Conservation (phyloP, 2,888 invertebrate species). For the Anthophora plumipes region DNA sequence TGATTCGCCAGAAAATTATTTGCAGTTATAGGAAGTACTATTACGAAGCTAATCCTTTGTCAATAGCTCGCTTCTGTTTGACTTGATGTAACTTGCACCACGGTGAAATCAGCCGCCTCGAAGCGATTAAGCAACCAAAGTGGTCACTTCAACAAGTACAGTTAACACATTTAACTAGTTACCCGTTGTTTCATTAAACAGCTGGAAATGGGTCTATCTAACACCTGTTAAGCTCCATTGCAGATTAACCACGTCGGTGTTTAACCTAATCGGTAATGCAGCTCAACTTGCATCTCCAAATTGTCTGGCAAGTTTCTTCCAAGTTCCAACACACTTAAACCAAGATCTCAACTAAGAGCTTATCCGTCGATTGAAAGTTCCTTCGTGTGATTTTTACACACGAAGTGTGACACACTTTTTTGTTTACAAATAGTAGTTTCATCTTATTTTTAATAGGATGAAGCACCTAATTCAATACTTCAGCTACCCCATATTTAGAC, state of each 20-base stretch:
- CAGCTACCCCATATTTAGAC: too few species aligned
- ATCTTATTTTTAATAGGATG: too few species aligned
- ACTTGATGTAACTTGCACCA: constrained; percentile 35
- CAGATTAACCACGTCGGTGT: constrained; percentile 40
- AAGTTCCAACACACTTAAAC: background rate
- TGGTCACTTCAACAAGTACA: constrained; percentile 56
- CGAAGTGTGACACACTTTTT: too few species aligned
- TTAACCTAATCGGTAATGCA: constrained; percentile 44
- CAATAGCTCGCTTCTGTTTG: constrained; percentile 32
- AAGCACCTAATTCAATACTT: too few species aligned
- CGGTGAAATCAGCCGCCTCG: constrained; percentile 32
- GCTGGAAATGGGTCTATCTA: constrained; percentile 46
- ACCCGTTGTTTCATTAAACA: constrained; percentile 55
- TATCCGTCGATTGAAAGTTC: background rate
- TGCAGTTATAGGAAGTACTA: constrained; percentile 31
- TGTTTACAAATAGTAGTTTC: too few species aligned
- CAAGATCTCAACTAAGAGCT: background rate
- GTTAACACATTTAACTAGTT: constrained; percentile 55
- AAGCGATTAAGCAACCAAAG: constrained; percentile 57
- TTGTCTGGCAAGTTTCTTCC: constrained; percentile 4
- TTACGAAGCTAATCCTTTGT: constrained; percentile 44
- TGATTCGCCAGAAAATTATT: constrained; percentile 19
- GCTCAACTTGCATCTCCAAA: constrained; percentile 10
- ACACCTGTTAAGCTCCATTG: constrained; percentile 39
- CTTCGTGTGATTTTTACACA: too few species aligned